Evolutionary conservation across 2,113 vertebrate species (phyloP), one percentile per base, ranked within the genome.

Genomic region (Cephalopholis sonnerati): DNA sequence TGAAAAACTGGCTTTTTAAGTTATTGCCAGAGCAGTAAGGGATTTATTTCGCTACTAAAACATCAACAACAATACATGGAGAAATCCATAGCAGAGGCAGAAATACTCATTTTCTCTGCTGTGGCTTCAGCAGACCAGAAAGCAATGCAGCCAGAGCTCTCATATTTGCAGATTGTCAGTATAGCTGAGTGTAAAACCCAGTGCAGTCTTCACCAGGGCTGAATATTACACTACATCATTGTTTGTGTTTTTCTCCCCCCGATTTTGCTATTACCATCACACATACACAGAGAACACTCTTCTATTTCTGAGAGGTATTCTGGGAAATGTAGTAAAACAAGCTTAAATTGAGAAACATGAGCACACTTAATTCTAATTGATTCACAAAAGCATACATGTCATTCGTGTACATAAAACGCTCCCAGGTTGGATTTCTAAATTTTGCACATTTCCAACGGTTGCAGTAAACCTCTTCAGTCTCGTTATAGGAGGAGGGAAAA

Each of bases 41-140:
- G 46, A 48, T 50, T 69, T 51, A 11, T 59, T 58, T 51, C 5
- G 48, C 5, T 0, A 27, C 69, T 7, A 57, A 65, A 62, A 71
- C 13, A 65, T 64, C 1, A 64, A 4, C 65, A 58, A 20, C 18
- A 61, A 5, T 20, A 71, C 4, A 54, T 18, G 13, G 24, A 65
- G 53, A 32, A 77, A 57, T 67, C 63, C 27, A 80, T 24, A 55
- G 5, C 5, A 15, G 20, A 20, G 9, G 66, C 7, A 74, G 48
- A 58, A 66, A 79, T 61, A 41, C 6, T 54, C 0, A 32, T 65
- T 44, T 41, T 46, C 36, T 64, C 51, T 46, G 25, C 13, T 0
- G 1, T 2, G 53, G 65, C 32, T 65, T 72, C 71, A 29, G 53
- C 5, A 25, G 59, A 71, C 46, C 71, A 55, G 17, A 80, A 80